Conservation (phyloP, 2,888 invertebrate species). For the Biston stratarius region DNA sequence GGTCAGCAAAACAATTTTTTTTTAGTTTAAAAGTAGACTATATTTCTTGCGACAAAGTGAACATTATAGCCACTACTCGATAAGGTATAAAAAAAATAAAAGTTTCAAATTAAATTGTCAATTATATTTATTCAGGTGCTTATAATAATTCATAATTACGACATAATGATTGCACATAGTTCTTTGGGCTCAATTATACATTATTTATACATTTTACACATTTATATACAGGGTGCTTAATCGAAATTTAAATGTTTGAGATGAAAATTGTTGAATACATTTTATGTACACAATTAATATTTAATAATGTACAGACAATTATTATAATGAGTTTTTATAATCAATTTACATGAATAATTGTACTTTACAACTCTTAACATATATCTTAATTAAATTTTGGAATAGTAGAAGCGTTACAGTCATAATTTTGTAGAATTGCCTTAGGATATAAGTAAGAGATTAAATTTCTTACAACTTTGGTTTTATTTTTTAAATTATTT, state of each 20-base stretch:
- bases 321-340: slow-evolving; percentile 38
- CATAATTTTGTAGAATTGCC: neutral
- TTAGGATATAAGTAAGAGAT: neutral
- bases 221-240: slow-evolving; percentile 27
- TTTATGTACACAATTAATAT: slow-evolving; percentile 48
- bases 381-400: slow-evolving; percentile 13
- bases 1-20: too few relatives aligned
- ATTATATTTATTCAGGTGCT: slow-evolving; percentile 76
- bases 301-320: slow-evolving; percentile 35
- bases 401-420: slow-evolving; percentile 19
- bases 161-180: slow-evolving; percentile 80
- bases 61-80: too few relatives aligned
- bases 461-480: neutral
- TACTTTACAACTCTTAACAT: slow-evolving; percentile 16
- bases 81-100: slow-evolving; percentile 39
- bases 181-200: slow-evolving; percentile 76
- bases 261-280: slow-evolving; percentile 22
- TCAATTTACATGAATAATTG: slow-evolving; percentile 31
- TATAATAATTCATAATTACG: slow-evolving; percentile 68
- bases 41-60: too few relatives aligned
- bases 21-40: too few relatives aligned
- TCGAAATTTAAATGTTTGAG: slow-evolving; percentile 34
- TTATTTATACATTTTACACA: slow-evolving; percentile 41
- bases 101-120: slow-evolving; percentile 55
- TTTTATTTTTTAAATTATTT: neutral